These are phyloP conservation scores for Plebejus argus DNA, from an alignment of 2,888 invertebrate species.

Conservation along the genomic window DNA sequence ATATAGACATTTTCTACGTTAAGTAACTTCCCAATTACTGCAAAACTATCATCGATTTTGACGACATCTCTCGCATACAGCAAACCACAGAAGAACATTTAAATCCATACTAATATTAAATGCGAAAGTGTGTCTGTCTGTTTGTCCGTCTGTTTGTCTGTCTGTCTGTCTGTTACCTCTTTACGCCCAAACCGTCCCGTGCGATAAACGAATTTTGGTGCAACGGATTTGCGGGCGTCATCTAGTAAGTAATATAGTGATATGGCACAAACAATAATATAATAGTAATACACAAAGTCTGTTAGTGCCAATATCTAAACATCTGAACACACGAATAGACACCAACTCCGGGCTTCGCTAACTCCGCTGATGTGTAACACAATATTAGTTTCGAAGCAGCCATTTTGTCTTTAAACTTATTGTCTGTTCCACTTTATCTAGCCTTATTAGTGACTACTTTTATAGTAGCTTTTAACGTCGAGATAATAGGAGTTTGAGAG, in stretches of 20 bases:
- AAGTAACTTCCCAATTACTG: too few relatives aligned
- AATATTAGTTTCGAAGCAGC: slow-evolving; percentile 27
- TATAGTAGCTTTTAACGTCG: neutral
- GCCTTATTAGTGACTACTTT: slow-evolving; percentile 1
- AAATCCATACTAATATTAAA: too few relatives aligned
- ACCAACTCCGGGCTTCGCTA: slow-evolving; percentile 3
- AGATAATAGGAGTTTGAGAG: neutral
- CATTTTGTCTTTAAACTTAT: slow-evolving; percentile 21
- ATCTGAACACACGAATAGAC: neutral
- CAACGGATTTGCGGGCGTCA: too few relatives aligned
- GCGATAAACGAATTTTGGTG: too few relatives aligned
- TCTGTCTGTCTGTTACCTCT: too few relatives aligned
- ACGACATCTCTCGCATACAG: too few relatives aligned
- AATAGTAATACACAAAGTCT: too few relatives aligned
- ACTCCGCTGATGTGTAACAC: slow-evolving; percentile 21
- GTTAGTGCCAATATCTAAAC: neutral
- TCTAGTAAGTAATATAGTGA: neutral
- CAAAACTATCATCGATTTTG: too few relatives aligned
- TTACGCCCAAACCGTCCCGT: too few relatives aligned
- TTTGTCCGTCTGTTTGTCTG: too few relatives aligned
- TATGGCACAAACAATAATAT: neutral
- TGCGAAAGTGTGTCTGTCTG: too few relatives aligned
- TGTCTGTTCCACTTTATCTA: slow-evolving; percentile 22
- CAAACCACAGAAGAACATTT: neutral
- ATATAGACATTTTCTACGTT: too few relatives aligned